Base-by-base conservation (phyloP, 2,113 vertebrate species). In the Lucifuga dentata region DNA sequence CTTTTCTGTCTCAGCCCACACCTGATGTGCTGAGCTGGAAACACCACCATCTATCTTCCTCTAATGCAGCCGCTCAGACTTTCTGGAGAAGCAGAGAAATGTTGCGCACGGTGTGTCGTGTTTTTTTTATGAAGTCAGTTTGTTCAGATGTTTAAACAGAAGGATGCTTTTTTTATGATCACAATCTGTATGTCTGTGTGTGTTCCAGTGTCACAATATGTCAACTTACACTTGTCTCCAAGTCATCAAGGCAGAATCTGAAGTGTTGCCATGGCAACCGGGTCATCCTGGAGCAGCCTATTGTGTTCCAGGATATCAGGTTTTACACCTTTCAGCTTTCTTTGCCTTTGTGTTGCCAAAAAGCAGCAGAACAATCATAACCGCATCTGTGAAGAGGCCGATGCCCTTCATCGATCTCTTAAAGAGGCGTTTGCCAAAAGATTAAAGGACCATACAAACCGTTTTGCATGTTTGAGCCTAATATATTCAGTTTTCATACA, bases 1-100 rank as follows among this genome's bases (percentile, higher is more conserved):
- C 72, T 83, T 81, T 70, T 32, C 40, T 45, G 48, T 72, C 53
- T 76, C 57, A 50, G 53, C 71, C 78, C 68, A 77, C 46, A 41
- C 69, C 65, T 69, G 53, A 61, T 61, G 46, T 76, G 64, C 51
- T 61, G 33, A 49, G 0, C 43, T 53, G 51, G 35, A 56, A 72
- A 73, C 62, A 75, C 45, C 55, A 66, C 70, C 59, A 76, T 83
- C 53, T 43, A 70, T 80, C 70, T 61, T 48, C 39, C 3, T 45
- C 10, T 23, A 65, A 66, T 20, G 45, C 76, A 72, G 48, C 49
- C 45, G 71, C 51, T 44, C 48, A 56, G 33, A n/a, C n/a, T n/a
- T n/a, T n/a, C 59, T 43, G 60, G 53, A 60, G 46, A 55, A 41
- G 51, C 41, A 33, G 56, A 70, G 41, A 70, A 48, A 79, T 48